Evolutionary conservation across 2,797 vertebrate genomes (phyloP), one percentile per base, ranked within the genome.

Genomic region (Harpagifer antarcticus): DNA sequence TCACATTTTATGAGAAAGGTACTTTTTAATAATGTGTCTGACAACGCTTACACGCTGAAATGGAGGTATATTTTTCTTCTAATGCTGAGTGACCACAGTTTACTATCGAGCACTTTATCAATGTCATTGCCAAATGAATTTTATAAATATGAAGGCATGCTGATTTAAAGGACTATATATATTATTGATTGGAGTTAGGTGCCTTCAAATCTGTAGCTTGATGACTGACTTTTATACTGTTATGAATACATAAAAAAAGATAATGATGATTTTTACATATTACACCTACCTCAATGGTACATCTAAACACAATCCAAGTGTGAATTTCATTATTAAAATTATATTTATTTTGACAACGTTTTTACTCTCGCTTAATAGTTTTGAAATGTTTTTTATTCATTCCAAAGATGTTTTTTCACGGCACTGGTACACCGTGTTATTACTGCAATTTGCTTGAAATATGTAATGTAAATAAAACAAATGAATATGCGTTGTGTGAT

Each of bases 81-180:
- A 66, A 77, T 57, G 64, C 67, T 61, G 68, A 76, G 69, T 60
- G 77, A 79, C 76, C 65, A 83, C 80, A 72, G 71, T 88, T 88
- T 85, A 85, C 78, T 84, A 79, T 77, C 78, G 74, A 94, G 93
- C 93, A 94, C 93, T 93, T 94, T 93, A 90, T 90, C 82, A 76
- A 72, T 60, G 80, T 82, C 83, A 57, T 71, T 70, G 75, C 70
- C 55, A 37, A 52, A 62, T 48, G 65, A 68, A 55, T 60, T 74
- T 73, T 80, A 61, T 64, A 68, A 65, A 82, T 33, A 59, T 79
- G 68, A 67, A 53, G 58, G 13, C 2, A 8, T 45, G 63, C 48
- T 43, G 74, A 68, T 72, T 64, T 70, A 67, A 72, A 70, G 16
- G 45, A 50, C 43, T 10, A 62, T 57, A 37, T 37, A 37, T 37